Percentiles rank a stretch among this genome's conserved stretches.
Evolutionary conservation across 92 coral and sea anemone genomes (phyloP).

Genomic region (Scolanthus callimorphus): DNA sequence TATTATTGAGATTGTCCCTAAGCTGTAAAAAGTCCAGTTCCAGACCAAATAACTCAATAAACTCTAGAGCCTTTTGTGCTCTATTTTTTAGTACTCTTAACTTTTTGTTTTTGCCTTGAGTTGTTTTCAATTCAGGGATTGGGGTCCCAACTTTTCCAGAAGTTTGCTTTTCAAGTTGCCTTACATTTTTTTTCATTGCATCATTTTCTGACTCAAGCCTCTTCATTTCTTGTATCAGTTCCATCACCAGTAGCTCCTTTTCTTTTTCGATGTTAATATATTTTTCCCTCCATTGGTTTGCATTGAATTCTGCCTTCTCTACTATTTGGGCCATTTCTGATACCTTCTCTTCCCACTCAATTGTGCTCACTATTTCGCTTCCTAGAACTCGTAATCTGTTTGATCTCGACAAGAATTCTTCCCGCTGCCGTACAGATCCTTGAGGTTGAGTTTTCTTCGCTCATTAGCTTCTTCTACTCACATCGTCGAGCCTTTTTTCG

Average conservation of each 20-base stretch:
- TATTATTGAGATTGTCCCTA: too few relatives aligned
- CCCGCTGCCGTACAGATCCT: constrained; percentile 4
- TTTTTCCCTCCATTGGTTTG: constrained; percentile 8
- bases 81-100: constrained; percentile 28
- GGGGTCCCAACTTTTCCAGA: constrained; percentile 13
- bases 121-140: constrained; percentile 35
- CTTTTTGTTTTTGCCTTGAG: constrained; percentile 39
- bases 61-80: constrained; percentile 45
- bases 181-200: constrained; percentile 27
- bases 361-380: constrained; percentile 8
- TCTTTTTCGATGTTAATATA: constrained; percentile 19
- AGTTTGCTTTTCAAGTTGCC: constrained; percentile 34
- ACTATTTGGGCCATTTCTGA: constrained; percentile 5
- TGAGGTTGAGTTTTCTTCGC: too few relatives aligned
- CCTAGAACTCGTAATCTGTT: constrained; percentile 13
- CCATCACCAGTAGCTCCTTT: constrained; percentile 9
- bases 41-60: constrained; percentile 31
- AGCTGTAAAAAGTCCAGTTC: constrained; percentile 30
- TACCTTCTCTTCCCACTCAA: constrained; percentile 12
- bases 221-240: constrained; percentile 18
- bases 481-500: constrained; percentile 2
- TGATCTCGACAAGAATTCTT: constrained; percentile 3
- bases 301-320: constrained; percentile 1
- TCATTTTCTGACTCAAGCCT: background rate
- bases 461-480: too few relatives aligned